phyloP scores from a whole-genome alignment of 2,797 vertebrate species.

The Enoplosus armatus region DNA sequence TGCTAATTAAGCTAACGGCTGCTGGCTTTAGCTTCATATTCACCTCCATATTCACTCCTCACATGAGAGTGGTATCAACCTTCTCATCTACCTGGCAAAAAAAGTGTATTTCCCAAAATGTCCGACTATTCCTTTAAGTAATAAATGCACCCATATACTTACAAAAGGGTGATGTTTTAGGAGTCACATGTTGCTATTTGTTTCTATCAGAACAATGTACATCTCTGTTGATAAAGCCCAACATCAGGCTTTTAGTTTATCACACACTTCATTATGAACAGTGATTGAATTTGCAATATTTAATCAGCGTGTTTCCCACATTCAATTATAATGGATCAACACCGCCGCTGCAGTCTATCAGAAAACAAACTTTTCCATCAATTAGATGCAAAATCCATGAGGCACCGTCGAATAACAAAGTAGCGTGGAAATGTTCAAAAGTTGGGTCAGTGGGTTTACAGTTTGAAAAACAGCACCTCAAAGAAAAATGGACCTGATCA shows the following conservation, averaged over 20 bases:
- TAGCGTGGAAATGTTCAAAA: slow-evolving; percentile 33
- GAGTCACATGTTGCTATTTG: slow-evolving; percentile 26
- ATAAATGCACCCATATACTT: neutral
- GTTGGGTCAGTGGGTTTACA: slow-evolving; percentile 70
- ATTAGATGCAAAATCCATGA: slow-evolving; percentile 58
- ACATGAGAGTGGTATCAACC: neutral
- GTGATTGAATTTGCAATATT: slow-evolving; percentile 57
- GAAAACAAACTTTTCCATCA: slow-evolving; percentile 53
- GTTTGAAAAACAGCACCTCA: slow-evolving; percentile 19
- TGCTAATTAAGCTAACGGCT: neutral
- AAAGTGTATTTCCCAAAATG: neutral
- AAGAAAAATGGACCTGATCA: slow-evolving; percentile 59
- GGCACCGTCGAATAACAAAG: slow-evolving; percentile 35
- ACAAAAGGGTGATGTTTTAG: neutral
- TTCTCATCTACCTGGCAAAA: neutral
- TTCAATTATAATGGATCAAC: slow-evolving; percentile 57
- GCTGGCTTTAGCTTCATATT: neutral
- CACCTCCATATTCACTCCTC: too few relatives aligned
- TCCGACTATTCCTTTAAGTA: neutral
- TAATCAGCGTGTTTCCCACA: slow-evolving; percentile 53
- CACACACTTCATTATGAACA: slow-evolving; percentile 41
- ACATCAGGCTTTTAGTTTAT: slow-evolving; percentile 33
- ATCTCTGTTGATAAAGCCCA: slow-evolving; percentile 31
- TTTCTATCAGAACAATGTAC: slow-evolving; percentile 1
- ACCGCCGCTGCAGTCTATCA: slow-evolving; percentile 23